Base-by-base conservation (phyloP, 2,888 invertebrate species). In the Zeuzera pyrina region DNA sequence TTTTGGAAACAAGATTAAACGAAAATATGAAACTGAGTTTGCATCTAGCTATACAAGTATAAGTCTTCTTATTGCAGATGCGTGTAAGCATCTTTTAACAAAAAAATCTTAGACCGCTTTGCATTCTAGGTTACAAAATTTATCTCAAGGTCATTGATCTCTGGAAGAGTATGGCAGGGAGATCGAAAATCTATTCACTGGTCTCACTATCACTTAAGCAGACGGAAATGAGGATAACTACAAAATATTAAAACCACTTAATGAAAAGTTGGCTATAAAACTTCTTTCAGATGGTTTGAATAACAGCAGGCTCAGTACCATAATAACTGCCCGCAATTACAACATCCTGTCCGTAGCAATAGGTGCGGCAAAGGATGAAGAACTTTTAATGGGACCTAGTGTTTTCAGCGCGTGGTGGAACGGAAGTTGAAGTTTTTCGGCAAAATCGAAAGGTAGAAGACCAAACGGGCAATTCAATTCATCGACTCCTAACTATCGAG, bases 291-390 rank as follows among this genome's bases (percentile, higher is more conserved):
- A 16, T 16, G 16, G 16, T 4, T 7, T 16, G 7, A 16, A 7
- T 4, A 16, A 16, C 7, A 4, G 7, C 4, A 16, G 7, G 16
- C 16, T 24, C n/a, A 24, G 24, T 24, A n/a, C 24, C 7, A 8
- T 24, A 10, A 24, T 19, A n/a, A n/a, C n/a, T n/a, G n/a, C n/a
- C n/a, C n/a, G n/a, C n/a, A n/a, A n/a, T n/a, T n/a, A n/a, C n/a
- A n/a, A n/a, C n/a, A n/a, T n/a, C n/a, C n/a, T n/a, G n/a, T n/a
- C n/a, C n/a, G n/a, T n/a, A n/a, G n/a, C n/a, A 2, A 23, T 29
- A n/a, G 12, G 33, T 16, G 33, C 33, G n/a, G 12, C 21, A 21
- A 7, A 19, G 19, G n/a, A n/a, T n/a, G n/a, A n/a, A n/a, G n/a
- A n/a, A n/a, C n/a, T n/a, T n/a, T n/a, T n/a, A n/a, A n/a, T n/a